Evolutionary conservation across 2,113 vertebrate genomes (phyloP).

Genomic region (Chitala chitala): DNA sequence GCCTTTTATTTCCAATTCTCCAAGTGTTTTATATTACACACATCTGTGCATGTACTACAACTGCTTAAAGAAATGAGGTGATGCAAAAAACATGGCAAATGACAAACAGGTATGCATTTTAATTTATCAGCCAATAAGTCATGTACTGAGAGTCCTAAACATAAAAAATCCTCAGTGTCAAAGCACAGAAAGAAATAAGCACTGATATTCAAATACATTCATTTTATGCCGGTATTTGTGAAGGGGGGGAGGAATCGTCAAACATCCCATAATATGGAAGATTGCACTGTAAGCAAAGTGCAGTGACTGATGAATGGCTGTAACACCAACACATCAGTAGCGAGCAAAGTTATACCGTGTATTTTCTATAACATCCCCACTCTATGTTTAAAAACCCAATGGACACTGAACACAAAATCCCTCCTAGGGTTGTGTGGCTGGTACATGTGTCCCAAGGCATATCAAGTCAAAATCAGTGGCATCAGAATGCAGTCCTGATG

Average conservation of each 20-base stretch:
- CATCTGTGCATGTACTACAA: not conserved
- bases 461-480: too few relatives aligned
- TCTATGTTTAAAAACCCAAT: not conserved
- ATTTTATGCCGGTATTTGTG: conserved; percentile 16
- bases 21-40: conserved; percentile 26
- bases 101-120: too few relatives aligned
- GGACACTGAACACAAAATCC: not conserved
- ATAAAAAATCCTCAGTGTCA: too few relatives aligned
- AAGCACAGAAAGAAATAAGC: not conserved
- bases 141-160: too few relatives aligned
- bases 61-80: too few relatives aligned
- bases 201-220: conserved; percentile 20
- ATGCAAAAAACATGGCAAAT: too few relatives aligned
- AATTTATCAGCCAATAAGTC: too few relatives aligned
- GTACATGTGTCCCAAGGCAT: too few relatives aligned
- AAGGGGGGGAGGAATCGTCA: not conserved
- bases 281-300: not conserved
- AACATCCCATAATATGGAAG: too few relatives aligned
- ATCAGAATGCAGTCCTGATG: too few relatives aligned
- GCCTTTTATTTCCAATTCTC: conserved; percentile 21
- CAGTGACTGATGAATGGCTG: not conserved
- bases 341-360: not conserved
- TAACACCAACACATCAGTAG: not conserved
- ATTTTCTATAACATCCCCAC: not conserved
- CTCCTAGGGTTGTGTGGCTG: too few relatives aligned